Evolutionary conservation across 2,113 vertebrate species (phyloP).

Genomic region (Oncorhynchus gorbuscha): DNA sequence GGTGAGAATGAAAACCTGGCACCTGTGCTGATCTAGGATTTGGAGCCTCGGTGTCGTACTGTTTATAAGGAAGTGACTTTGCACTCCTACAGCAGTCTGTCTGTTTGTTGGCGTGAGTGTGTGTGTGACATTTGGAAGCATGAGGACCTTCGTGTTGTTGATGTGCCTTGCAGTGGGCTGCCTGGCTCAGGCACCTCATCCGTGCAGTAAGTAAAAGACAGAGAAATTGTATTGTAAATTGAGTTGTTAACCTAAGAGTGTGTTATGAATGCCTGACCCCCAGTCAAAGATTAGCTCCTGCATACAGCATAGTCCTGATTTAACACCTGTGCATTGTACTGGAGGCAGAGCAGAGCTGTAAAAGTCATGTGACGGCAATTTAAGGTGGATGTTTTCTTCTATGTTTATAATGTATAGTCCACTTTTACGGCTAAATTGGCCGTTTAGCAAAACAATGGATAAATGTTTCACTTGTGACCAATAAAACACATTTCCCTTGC

Average conservation of each 20-base stretch:
- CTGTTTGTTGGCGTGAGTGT: background rate
- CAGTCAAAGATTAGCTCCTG: background rate
- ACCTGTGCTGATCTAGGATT: background rate
- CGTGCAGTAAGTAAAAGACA: constrained; percentile 62
- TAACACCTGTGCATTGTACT: background rate
- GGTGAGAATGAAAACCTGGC: constrained; percentile 31
- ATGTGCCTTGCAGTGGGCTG: constrained; percentile 36
- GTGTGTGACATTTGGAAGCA: background rate
- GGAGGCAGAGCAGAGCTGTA: no score
- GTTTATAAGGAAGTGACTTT: constrained; percentile 46
- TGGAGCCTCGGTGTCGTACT: background rate
- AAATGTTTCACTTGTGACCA: background rate
- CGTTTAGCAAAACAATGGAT: background rate
- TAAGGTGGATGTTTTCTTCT: no score
- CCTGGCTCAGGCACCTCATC: constrained; percentile 53
- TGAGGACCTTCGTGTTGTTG: constrained; percentile 43
- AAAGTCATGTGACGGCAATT: no score
- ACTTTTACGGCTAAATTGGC: background rate
- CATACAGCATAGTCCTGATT: background rate
- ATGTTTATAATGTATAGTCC: no score
- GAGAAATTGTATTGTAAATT: background rate
- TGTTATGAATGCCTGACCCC: background rate
- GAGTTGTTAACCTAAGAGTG: background rate
- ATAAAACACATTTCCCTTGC: background rate
- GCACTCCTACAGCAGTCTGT: background rate